phyloP scores from a whole-genome alignment of 2,888 invertebrate species.

The Athrips mouffetella region DNA sequence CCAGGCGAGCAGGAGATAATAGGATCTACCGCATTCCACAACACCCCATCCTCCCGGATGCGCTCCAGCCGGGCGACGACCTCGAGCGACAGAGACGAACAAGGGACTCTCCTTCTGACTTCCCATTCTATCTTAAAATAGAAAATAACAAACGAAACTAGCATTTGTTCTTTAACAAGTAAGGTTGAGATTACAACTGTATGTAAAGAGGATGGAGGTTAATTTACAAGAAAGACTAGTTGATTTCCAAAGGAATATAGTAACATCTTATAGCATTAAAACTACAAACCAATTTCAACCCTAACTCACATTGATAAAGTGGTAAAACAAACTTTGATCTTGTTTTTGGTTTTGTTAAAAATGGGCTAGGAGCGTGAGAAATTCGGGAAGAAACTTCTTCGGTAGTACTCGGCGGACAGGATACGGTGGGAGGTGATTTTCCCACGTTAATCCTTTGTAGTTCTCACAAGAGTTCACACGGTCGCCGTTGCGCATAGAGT shows the following conservation, averaged over 20 bases:
- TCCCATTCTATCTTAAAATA: conserved; percentile 32
- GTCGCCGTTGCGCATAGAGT: too few species aligned
- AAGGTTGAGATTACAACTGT: not conserved
- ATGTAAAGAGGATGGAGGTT: conserved; percentile 34
- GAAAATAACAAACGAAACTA: not conserved
- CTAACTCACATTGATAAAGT: conserved; percentile 18
- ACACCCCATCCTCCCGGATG: conserved; percentile 45
- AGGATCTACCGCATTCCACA: conserved; percentile 58
- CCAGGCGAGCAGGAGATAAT: conserved; percentile 49
- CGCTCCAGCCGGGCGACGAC: conserved; percentile 43
- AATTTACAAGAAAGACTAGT: conserved; percentile 43
- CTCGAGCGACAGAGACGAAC: conserved; percentile 52
- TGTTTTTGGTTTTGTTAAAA: conserved; percentile 55
- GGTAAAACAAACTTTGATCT: conserved; percentile 7
- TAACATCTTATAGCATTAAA: conserved; percentile 32
- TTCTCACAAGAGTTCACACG: conserved; percentile 36
- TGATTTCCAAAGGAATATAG: conserved; percentile 41
- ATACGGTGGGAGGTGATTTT: conserved; percentile 39
- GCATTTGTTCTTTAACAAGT: not conserved
- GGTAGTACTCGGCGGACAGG: conserved; percentile 61
- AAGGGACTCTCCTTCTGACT: conserved; percentile 49
- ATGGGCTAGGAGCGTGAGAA: conserved; percentile 71
- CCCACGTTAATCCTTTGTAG: conserved; percentile 45
- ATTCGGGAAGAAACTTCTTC: conserved; percentile 76
- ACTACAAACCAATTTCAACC: conserved; percentile 26